Evolutionary conservation across 2,888 invertebrate species (phyloP), one percentile per base, ranked within the genome.

Genomic region (Ophion costatus): DNA sequence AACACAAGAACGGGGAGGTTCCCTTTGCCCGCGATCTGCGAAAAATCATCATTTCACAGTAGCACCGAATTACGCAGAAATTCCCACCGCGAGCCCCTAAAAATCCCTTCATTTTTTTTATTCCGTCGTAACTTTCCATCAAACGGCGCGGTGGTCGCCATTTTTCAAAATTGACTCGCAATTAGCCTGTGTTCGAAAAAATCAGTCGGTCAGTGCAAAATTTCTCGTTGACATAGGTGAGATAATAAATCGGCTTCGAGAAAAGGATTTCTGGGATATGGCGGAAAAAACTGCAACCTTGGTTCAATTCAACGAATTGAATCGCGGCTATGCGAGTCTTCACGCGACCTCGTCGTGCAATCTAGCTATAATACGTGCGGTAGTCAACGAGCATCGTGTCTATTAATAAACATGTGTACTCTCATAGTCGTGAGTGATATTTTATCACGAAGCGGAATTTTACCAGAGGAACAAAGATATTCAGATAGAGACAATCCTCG

Each of bases 401-500:
- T 80, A 73, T 63, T 57, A 29, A 64, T 64, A 79, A 11, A 57
- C 56, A 59, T 63, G 20, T 71, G 10, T 24, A 5, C 33, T 51
- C 42, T 57, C 51, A 71, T 74, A 56, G 63, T 42, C 69, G 42
- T 38, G 20, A 56, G 38, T 42, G 7, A 69, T 69, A 56, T 79
- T 66, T 82, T 71, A 80, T 80, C 57, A 70, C 63, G 14, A 59
- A 77, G 61, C 29, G 73, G 38, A 78, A 73, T 87, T 88, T 91
- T 87, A 93, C 93, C 80, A 80, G 17, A 11, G 92, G 92, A 20
- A 91, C 89, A 73, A 90, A 93, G 87, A 93, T 81, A 71, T 93
- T 93, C 7, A 93, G 83, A 82, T 90, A 89, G 6, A 93, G 88
- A 76, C 93, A 93, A 64, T 93, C 91, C 64, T 93, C 93, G 3